phyloP scores from a whole-genome alignment of 2,888 invertebrate genomes.

The Lithophane ornitopus region DNA sequence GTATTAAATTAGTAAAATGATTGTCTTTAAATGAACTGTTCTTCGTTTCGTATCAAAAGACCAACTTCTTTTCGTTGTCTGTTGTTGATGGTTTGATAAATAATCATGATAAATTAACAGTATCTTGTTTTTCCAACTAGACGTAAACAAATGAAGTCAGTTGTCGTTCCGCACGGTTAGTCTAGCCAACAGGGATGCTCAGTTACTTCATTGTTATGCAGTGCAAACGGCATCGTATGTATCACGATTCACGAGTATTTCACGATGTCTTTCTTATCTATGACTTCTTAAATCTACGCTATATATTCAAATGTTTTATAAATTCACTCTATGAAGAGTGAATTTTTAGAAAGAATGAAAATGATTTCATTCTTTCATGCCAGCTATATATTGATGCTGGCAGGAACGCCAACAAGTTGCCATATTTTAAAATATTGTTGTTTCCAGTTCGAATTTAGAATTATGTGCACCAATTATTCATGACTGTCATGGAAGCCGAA shows the following conservation, averaged over 20 bases:
- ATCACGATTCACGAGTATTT: background rate
- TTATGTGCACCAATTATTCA: background rate
- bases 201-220: constrained; percentile 48
- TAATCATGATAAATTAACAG: constrained; percentile 7
- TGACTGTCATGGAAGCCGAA: background rate
- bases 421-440: background rate
- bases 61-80: background rate
- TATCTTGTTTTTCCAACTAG: constrained; percentile 24
- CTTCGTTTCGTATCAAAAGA: background rate
- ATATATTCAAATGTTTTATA: constrained; percentile 14
- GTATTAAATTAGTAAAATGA: background rate
- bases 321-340: no score
- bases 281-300: constrained; percentile 16
- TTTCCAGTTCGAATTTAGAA: background rate
- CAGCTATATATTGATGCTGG: background rate
- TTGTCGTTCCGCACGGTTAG: constrained; percentile 42
- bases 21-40: background rate
- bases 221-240: constrained; percentile 26
- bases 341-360: no score
- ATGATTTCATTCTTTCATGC: constrained; percentile 16
- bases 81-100: constrained; percentile 1
- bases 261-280: constrained; percentile 23
- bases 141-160: constrained; percentile 40
- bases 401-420: background rate
- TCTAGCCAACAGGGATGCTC: constrained; percentile 34